A percentile compares a stretch with the other conserved stretches of the same genome.
phyloP scores from a whole-genome alignment of 2,797 vertebrate species.

The Cirrhinus mrigala region DNA sequence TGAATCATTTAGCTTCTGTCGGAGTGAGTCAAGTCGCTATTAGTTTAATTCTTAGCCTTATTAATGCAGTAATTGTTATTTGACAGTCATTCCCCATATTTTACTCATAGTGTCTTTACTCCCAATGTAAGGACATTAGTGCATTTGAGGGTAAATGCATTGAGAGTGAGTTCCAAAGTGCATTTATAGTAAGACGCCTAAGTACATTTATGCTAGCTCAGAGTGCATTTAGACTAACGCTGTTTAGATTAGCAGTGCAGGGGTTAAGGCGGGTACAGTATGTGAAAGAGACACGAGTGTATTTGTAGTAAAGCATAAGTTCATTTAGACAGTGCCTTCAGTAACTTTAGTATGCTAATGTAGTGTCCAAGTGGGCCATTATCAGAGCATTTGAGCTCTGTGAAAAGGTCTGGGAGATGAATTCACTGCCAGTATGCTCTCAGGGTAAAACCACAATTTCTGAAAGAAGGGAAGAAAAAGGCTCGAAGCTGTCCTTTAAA shows the following conservation, averaged over 20 bases:
- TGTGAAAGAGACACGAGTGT: neutral
- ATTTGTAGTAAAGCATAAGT: neutral
- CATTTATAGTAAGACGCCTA: slow-evolving; percentile 21
- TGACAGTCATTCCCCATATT: slow-evolving; percentile 12
- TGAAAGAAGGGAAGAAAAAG: slow-evolving; percentile 21
- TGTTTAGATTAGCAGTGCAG: neutral
- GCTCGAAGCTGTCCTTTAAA: slow-evolving; percentile 15
- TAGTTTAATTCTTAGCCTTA: slow-evolving; percentile 9
- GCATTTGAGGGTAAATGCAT: slow-evolving; percentile 7
- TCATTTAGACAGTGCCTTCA: slow-evolving; percentile 11
- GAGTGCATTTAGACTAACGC: slow-evolving; percentile 14
- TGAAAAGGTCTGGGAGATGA: slow-evolving; percentile 21
- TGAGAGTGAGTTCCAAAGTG: neutral
- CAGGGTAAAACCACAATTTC: slow-evolving; percentile 20
- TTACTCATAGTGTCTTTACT: slow-evolving; percentile 22
- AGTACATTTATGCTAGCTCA: neutral
- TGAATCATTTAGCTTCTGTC: slow-evolving; percentile 39
- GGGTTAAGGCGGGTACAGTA: neutral
- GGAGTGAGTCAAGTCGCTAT: slow-evolving; percentile 22
- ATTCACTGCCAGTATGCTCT: neutral
- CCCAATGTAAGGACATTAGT: neutral
- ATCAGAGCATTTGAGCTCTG: slow-evolving; percentile 21
- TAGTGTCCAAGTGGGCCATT: slow-evolving; percentile 18
- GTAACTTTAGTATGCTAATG: slow-evolving; percentile 36
- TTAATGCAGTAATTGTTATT: slow-evolving; percentile 41